Conservation (phyloP, 23 tunicate species). For the Styela clava region DNA sequence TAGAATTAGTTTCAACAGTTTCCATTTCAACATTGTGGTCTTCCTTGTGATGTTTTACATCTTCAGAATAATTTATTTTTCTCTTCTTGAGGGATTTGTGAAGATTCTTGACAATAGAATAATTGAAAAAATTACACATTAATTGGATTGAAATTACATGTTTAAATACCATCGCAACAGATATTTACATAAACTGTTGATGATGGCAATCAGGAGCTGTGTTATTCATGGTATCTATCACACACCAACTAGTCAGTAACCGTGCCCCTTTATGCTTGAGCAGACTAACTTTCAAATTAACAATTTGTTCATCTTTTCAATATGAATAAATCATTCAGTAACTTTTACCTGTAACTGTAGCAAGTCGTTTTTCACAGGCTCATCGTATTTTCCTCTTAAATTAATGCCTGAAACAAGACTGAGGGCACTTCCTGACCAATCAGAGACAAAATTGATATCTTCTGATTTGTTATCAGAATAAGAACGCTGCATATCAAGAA, state of each 20-base stretch:
- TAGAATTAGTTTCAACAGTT: not conserved
- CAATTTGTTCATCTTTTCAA: too few species aligned
- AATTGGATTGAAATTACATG: too few species aligned
- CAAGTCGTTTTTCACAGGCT: not conserved
- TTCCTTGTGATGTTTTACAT: not conserved
- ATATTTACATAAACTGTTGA: too few species aligned
- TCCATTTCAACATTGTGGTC: not conserved
- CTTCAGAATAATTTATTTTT: not conserved
- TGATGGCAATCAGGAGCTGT: too few species aligned
- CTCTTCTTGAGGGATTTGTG: conserved; percentile 1
- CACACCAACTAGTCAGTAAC: too few species aligned
- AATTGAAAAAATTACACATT: too few species aligned
- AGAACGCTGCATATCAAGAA: not conserved
- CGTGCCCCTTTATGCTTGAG: too few species aligned
- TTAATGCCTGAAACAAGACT: not conserved
- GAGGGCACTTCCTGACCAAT: not conserved
- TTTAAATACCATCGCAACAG: too few species aligned
- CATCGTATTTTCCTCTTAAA: not conserved
- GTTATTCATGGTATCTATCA: too few species aligned
- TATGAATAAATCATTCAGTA: too few species aligned
- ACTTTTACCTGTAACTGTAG: not conserved
- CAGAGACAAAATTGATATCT: not conserved
- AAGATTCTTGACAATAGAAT: not conserved
- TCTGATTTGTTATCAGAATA: not conserved
- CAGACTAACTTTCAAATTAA: too few species aligned